Conservation (phyloP, 2,888 invertebrate genomes). For the Pomacea canaliculata region DNA sequence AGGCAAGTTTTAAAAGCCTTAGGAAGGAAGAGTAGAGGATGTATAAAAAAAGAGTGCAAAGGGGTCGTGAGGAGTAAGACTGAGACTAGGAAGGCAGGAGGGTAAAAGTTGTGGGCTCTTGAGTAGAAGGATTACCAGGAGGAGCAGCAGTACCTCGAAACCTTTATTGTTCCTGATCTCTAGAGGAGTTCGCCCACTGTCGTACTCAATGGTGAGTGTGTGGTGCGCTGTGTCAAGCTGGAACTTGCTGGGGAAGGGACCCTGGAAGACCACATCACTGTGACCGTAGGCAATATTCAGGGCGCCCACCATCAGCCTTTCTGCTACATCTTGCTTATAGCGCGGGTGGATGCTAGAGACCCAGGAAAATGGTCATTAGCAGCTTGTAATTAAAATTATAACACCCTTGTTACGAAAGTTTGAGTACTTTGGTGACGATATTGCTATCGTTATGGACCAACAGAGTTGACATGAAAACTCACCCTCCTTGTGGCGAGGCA, state of each 20-base stretch:
- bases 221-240: background rate
- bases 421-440: no score
- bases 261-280: slow-evolving; percentile 45
- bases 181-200: slow-evolving; percentile 7
- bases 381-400: no score
- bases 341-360: slow-evolving; percentile 53
- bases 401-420: no score
- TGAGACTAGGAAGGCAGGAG: no score
- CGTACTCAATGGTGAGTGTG: slow-evolving; percentile 15
- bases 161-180: slow-evolving; percentile 39
- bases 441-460: no score
- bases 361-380: no score
- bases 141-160: slow-evolving; percentile 29
- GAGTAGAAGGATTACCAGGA: no score
- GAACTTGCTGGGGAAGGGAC: slow-evolving; percentile 46
- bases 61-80: no score
- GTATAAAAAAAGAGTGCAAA: no score
- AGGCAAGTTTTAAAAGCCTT: no score
- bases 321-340: slow-evolving; percentile 54
- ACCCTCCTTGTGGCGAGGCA: slow-evolving; percentile 48
- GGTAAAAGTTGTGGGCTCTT: no score
- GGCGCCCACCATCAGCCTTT: slow-evolving; percentile 51
- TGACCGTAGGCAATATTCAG: slow-evolving; percentile 56
- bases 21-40: no score
- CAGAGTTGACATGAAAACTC: background rate